These are phyloP conservation scores for Coccyzus lansbergi DNA, from an alignment of 2,797 vertebrate genomes.

Conservation along the genomic window DNA sequence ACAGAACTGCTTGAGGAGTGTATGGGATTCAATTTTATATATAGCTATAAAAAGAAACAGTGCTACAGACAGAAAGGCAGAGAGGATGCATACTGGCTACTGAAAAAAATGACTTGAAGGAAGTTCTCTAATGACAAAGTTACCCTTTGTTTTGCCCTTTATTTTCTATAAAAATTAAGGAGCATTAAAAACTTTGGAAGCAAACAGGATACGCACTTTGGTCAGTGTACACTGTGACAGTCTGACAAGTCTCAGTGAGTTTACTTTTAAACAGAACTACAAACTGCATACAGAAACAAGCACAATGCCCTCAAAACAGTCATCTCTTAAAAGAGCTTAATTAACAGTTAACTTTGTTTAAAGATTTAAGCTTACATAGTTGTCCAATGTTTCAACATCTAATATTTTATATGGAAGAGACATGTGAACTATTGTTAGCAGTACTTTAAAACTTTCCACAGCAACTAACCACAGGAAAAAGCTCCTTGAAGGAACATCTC, in stretches of 20 bases:
- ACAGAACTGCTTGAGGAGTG: neutral
- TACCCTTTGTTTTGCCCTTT: neutral
- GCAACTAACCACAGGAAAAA: neutral
- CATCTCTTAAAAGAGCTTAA: neutral
- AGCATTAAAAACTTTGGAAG: neutral
- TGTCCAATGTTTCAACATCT: neutral
- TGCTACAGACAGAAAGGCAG: neutral
- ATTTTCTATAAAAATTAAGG: neutral
- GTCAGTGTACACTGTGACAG: neutral
- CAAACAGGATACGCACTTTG: fast-evolving
- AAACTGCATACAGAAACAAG: neutral
- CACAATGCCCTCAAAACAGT: neutral
- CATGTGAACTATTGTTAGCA: neutral
- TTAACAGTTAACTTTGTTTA: neutral
- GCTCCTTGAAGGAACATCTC: neutral
- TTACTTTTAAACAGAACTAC: neutral
- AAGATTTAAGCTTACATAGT: neutral
- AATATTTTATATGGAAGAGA: neutral
- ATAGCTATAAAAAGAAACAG: neutral
- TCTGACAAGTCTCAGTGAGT: neutral
- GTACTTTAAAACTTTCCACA: neutral
- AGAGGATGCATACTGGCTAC: fast-evolving
- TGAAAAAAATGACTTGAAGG: neutral
- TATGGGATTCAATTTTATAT: neutral
- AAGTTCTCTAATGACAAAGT: neutral